These are phyloP conservation scores for Apteryx owenii DNA, from an alignment of 2,113 vertebrate genomes.

Conservation along the genomic window DNA sequence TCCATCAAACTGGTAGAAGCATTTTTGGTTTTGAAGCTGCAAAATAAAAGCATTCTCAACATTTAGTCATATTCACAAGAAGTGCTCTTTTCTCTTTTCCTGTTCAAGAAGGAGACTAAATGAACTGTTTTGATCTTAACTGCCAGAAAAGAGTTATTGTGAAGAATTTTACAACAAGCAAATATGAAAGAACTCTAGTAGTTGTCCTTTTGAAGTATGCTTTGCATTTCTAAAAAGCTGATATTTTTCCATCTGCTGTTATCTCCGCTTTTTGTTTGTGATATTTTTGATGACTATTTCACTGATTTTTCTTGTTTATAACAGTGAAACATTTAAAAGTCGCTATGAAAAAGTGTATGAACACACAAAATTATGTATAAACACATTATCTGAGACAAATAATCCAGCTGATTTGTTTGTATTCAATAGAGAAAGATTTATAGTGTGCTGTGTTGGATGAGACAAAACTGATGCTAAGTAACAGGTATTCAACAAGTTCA, in stretches of 20 bases:
- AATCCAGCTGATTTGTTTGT: background rate
- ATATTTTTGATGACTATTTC: background rate
- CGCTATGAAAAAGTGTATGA: background rate
- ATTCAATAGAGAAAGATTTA: background rate
- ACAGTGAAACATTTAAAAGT: background rate
- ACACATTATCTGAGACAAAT: background rate
- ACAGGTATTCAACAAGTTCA: background rate
- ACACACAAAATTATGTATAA: background rate
- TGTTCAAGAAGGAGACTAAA: background rate
- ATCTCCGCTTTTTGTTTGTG: background rate
- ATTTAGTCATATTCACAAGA: background rate
- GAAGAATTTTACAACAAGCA: background rate
- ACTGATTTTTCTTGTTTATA: background rate
- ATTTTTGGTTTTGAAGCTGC: background rate
- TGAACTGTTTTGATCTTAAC: background rate
- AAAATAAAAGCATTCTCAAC: background rate
- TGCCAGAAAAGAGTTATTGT: background rate
- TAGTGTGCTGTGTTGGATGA: background rate
- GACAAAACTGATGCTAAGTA: background rate
- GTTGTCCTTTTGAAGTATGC: background rate
- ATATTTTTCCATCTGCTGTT: background rate
- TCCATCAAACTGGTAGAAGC: background rate
- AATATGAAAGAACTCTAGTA: background rate
- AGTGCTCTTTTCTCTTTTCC: background rate
- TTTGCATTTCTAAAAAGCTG: background rate